Evolutionary conservation across 2,113 vertebrate genomes (phyloP), one percentile per base, ranked within the genome.

Genomic region (Malurus elegans): DNA sequence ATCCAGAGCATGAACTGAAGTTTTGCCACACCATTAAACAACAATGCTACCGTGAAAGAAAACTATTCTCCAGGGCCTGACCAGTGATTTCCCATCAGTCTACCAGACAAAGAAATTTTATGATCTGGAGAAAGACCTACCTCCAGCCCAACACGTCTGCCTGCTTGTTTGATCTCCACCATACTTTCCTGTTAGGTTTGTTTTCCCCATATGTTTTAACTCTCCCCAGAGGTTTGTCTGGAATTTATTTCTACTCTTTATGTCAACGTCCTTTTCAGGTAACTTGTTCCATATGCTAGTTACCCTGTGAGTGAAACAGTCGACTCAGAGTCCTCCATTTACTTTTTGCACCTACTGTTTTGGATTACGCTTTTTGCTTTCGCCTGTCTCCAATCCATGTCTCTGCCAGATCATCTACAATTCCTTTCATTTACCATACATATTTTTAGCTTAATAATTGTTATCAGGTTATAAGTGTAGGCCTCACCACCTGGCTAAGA

Each of bases 211-310:
- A 40, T 58, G 83, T 85, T 72, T 82, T n/a, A 85, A 62, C 51
- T 75, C 29, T 48, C 62, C 51, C 69, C 5, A 1, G 45, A 67
- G 53, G 42, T 60, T 79, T 70, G 40, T 61, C 84, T 96, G 95
- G 91, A 96, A 96, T 90, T 95, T 54, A 92, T 94, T 95, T 93
- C 73, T 88, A 38, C 32, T 78, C 61, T 83, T 70, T 84, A 69
- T 61, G 67, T 72, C 90, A 92, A 90, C 38, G 65, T 78, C 18
- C 62, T 83, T 94, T 67, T 50, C 79, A 73, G 89, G 79, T 93
- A 97, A 96, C 71, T 78, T 88, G 51, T 95, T 97, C 85, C 90
- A 96, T 67, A 94, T 82, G 87, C 56, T 42, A 47, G 79, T 83
- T 90, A 83, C 45, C 44, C 65, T 93, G 57, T 71, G 79, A 86